These are phyloP conservation scores for Scaptomyza hsui DNA, from an alignment of 1,140 invertebrate genomes.

Conservation along the genomic window DNA sequence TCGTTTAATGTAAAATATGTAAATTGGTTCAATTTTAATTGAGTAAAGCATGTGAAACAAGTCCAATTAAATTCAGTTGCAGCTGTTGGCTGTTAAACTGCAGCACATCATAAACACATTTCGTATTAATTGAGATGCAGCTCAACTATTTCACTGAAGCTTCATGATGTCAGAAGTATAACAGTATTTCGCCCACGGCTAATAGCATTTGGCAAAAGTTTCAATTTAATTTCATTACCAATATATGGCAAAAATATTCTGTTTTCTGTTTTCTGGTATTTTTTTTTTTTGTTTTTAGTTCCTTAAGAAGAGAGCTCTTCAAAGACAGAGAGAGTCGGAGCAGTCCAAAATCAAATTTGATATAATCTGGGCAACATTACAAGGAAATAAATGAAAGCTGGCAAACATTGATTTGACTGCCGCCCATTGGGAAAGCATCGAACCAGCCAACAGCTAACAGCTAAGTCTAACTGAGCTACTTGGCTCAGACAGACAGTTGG, in stretches of 20 bases:
- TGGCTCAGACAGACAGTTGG: conserved; percentile 25
- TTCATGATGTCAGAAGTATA: neutral
- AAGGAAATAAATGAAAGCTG: conserved; percentile 26
- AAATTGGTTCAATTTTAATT: conserved; percentile 1
- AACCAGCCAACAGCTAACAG: conserved; percentile 1
- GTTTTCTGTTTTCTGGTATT: neutral
- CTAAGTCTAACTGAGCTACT: conserved; percentile 55
- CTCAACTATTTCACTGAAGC: conserved; percentile 27
- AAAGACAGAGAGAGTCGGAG: neutral
- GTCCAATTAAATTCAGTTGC: conserved; percentile 1
- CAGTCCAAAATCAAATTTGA: conserved; percentile 48
- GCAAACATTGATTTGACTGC: conserved; percentile 37
- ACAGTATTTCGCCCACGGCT: conserved; percentile 1
- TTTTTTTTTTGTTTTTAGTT: conserved; percentile 10
- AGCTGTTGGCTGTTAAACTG: conserved; percentile 2
- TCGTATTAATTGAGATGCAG: neutral
- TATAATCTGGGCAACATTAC: conserved; percentile 47
- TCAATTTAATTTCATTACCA: conserved; percentile 74
- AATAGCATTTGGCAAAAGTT: conserved; percentile 34
- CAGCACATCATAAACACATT: neutral
- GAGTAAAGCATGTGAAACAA: neutral
- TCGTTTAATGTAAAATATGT: neutral
- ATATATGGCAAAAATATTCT: conserved; percentile 41
- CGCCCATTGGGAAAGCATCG: conserved; percentile 1
- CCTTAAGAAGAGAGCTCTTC: conserved; percentile 5